Evolutionary conservation across 2,888 invertebrate species (phyloP), one percentile per base, ranked within the genome.

Genomic region (Pantelozetes paolii): DNA sequence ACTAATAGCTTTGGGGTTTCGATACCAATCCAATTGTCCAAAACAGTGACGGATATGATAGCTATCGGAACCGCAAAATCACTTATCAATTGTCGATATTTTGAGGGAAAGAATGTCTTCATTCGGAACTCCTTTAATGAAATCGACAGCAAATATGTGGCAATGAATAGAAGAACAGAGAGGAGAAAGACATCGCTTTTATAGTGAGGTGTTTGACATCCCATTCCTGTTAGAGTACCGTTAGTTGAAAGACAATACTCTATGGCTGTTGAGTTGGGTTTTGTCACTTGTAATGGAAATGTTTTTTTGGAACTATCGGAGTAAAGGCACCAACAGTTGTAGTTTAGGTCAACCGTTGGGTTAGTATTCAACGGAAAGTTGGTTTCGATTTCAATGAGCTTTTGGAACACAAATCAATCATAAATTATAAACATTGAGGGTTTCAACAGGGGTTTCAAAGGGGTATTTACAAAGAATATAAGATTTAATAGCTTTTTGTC

Each of bases 61-160:
- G 97, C 95, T 80, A 97, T 92, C 78, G 97, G 91, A 0, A 99
- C 97, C 32, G 97, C 92, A 83, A 99, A 99, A 82, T 99, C 98
- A 81, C 95, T 95, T 76, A 97, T 87, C 72, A 93, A 87, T 84
- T 90, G 90, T 75, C 97, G 89, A 28, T 95, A 87, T 86, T 90
- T 90, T 0, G 94, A 88, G 67, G 96, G 94, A 81, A 98, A 97
- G 85, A 95, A 98, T 42, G 91, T 85, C 3, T 94, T 90, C 79
- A 90, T 93, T 83, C 94, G 94, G 82, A 95, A 93, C 80, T 92
- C 91, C 84, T 97, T 98, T 74, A 99, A 85, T 75, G 89, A 86
- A 64, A 92, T 87, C 48, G 97, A 95, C 79, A 95, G 87, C 72
- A 89, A 84, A 83, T 95, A 98, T 45, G 98, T 99, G 78, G 94